These are phyloP conservation scores for Pithys albifrons DNA, from an alignment of 2,113 vertebrate species.

Conservation along the genomic window DNA sequence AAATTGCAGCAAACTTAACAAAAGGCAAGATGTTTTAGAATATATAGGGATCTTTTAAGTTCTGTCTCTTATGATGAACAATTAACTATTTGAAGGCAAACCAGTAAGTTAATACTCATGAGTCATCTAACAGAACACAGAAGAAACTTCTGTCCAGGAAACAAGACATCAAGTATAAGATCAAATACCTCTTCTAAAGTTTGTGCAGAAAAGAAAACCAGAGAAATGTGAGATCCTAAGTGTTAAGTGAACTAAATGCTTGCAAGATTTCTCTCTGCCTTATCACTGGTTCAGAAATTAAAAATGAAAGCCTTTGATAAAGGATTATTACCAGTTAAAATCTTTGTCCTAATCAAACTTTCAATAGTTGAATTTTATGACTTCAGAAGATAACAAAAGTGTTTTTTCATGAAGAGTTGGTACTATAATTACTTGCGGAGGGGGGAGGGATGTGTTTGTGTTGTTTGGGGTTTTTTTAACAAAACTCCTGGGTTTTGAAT, in stretches of 20 bases:
- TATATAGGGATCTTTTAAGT: neutral
- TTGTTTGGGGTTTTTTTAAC: neutral
- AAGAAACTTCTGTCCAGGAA: neutral
- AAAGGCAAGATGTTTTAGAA: neutral
- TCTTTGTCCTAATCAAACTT: neutral
- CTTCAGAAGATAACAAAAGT: neutral
- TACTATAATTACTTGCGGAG: neutral
- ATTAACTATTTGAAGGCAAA: neutral
- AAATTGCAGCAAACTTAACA: neutral
- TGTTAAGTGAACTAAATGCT: neutral
- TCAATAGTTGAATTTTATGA: neutral
- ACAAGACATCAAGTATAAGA: neutral
- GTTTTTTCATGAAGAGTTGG: constrained; percentile 7
- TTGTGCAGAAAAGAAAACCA: neutral
- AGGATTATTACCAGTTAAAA: neutral
- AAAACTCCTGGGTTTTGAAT: neutral
- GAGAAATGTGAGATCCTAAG: neutral
- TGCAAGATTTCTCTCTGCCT: neutral
- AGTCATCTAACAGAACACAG: neutral
- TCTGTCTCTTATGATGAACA: neutral
- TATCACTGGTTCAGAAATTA: neutral
- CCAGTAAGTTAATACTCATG: neutral
- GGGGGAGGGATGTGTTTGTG: neutral
- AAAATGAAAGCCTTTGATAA: neutral
- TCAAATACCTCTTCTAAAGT: neutral